These are phyloP conservation scores for Aphaenogaster floridana DNA, from an alignment of 1,140 invertebrate genomes.

Conservation along the genomic window DNA sequence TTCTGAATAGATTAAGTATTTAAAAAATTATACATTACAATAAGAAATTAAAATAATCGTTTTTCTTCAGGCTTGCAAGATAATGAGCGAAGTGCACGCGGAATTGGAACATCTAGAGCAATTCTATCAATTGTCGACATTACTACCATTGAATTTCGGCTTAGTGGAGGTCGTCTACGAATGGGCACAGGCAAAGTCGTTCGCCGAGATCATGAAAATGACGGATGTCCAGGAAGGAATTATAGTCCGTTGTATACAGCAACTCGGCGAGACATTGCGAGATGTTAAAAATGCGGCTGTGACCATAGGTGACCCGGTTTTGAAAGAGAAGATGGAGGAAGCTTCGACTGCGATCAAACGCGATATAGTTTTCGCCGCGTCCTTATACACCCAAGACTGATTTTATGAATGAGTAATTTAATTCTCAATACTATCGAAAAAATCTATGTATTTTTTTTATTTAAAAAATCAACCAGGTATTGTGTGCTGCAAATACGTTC, in stretches of 20 bases:
- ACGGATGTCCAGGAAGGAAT: slow-evolving; percentile 99
- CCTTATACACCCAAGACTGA: slow-evolving; percentile 94
- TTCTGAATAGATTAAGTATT: background rate
- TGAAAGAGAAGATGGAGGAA: slow-evolving; percentile 98
- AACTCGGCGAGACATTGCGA: slow-evolving; percentile 96
- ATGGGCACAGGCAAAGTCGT: slow-evolving; percentile 96
- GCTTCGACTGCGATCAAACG: slow-evolving; percentile 97
- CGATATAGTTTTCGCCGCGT: slow-evolving; percentile 99
- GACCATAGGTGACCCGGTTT: slow-evolving; percentile 96
- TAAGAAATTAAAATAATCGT: slow-evolving; percentile 20
- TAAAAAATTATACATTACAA: background rate
- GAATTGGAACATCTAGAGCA: slow-evolving; percentile 80
- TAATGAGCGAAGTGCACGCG: slow-evolving; percentile 78
- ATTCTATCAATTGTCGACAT: slow-evolving; percentile 81
- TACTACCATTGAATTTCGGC: slow-evolving; percentile 95
- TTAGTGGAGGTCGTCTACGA: slow-evolving; percentile 97
- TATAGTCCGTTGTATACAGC: slow-evolving; percentile 98
- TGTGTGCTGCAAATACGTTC: slow-evolving; percentile 1
- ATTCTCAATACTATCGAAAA: slow-evolving; percentile 6
- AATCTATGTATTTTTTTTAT: slow-evolving; percentile 65
- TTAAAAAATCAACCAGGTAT: slow-evolving; percentile 16
- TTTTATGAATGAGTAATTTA: background rate
- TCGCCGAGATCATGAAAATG: slow-evolving; percentile 96
- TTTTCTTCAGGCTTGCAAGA: slow-evolving; percentile 71
- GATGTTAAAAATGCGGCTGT: slow-evolving; percentile 97